phyloP scores from a whole-genome alignment of 2,888 invertebrate species.

The Lasius fuliginosus region DNA sequence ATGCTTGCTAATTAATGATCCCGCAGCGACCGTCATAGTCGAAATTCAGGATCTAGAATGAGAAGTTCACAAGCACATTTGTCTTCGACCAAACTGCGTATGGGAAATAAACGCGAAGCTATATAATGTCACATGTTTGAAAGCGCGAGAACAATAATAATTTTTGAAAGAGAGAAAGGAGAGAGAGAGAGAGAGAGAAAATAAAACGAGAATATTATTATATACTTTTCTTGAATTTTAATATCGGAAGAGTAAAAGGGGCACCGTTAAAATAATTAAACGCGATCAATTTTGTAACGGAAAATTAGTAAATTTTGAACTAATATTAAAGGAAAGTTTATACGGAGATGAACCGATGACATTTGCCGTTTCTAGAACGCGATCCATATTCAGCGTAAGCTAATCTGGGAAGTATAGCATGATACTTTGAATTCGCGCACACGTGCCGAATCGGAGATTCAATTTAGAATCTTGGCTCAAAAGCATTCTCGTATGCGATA shows the following conservation, averaged over 20 bases:
- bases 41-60: constrained; percentile 46
- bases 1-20: constrained; percentile 51
- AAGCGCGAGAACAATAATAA: neutral
- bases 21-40: constrained; percentile 33
- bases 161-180: neutral
- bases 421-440: neutral
- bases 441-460: neutral
- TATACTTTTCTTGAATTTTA: neutral
- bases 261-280: neutral
- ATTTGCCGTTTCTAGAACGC: constrained; percentile 14
- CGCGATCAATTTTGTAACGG: neutral
- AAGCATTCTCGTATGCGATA: neutral
- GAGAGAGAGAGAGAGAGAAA: neutral
- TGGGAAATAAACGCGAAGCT: constrained; percentile 1
- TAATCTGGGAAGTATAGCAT: constrained; percentile 20
- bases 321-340: neutral
- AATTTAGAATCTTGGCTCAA: neutral
- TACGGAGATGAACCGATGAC: constrained; percentile 10
- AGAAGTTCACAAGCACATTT: constrained; percentile 27
- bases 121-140: neutral
- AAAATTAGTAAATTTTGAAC: neutral
- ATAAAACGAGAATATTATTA: neutral
- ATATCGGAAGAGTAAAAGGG: neutral
- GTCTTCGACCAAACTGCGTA: constrained; percentile 18
- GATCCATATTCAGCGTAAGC: neutral